Base-by-base conservation (phyloP, 2,888 invertebrate species). In the Resseliella maxima region DNA sequence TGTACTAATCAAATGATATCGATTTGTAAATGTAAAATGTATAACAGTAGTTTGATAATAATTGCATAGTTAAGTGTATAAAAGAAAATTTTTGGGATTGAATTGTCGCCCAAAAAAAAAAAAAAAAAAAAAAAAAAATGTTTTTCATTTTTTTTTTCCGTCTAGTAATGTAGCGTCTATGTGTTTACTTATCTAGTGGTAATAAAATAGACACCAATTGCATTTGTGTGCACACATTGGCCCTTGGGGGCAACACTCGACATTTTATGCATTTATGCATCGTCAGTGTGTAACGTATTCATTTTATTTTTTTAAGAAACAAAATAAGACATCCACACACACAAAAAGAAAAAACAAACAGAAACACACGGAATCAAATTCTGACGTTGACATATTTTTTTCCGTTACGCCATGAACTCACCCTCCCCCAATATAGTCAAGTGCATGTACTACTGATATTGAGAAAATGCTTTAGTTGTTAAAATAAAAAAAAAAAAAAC, bases 11-110 rank as follows among this genome's bases (percentile, higher is more conserved):
- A 72, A 72, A 31, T 31, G 41, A 72, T 31, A 72, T 72, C 72
- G 72, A 72, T 72, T 72, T 72, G 72, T 72, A 72, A 72, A 72
- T 72, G 72, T 72, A 72, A 72, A 72, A 72, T 72, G 72, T 72
- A 72, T 72, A 72, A 72, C 59, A n/a, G 59, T 59, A 59, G 59
- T 18, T 59, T 24, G 59, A 59, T 59, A 59, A 59, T 59, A 59
- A 59, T 59, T 59, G 24, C 24, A 59, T 59, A 59, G 59, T 72
- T 72, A 72, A 72, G 72, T 72, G 27, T 59, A 59, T n/a, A n/a
- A n/a, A n/a, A n/a, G n/a, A n/a, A n/a, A n/a, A n/a, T n/a, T n/a
- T n/a, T n/a, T n/a, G n/a, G n/a, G n/a, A n/a, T n/a, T n/a, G n/a
- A n/a, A n/a, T n/a, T n/a, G n/a, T n/a, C n/a, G n/a, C n/a, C n/a